These are phyloP conservation scores for Scleropages formosus DNA, from an alignment of 2,797 vertebrate species.

Conservation along the genomic window DNA sequence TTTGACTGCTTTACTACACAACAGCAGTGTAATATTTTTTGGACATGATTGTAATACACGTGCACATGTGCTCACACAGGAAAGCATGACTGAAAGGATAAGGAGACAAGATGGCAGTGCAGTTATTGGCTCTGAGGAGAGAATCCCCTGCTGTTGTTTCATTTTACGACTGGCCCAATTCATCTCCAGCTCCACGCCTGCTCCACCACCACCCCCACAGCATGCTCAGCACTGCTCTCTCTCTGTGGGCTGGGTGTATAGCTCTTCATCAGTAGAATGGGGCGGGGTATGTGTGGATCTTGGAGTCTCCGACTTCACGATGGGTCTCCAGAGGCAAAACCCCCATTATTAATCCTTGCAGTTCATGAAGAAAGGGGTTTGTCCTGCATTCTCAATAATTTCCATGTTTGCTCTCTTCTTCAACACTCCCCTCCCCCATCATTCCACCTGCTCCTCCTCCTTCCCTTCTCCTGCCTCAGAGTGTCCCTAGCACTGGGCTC, in stretches of 20 bases:
- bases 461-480: background rate
- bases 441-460: background rate
- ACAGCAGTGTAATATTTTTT: too few relatives aligned
- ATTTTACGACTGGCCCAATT: background rate
- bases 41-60: too few relatives aligned
- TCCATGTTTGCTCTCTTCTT: too few relatives aligned
- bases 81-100: too few relatives aligned
- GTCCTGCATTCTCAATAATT: background rate
- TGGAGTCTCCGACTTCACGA: too few relatives aligned
- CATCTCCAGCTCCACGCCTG: background rate
- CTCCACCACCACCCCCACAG: background rate
- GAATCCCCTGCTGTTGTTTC: background rate
- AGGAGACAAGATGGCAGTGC: background rate
- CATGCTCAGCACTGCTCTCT: background rate
- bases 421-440: background rate
- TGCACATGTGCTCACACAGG: too few relatives aligned
- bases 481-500: conserved; percentile 12
- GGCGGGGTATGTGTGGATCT: too few relatives aligned
- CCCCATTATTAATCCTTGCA: background rate
- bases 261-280: background rate
- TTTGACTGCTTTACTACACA: too few relatives aligned
- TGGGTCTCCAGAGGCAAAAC: background rate
- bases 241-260: background rate
- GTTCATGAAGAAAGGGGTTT: background rate
- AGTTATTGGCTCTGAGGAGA: background rate